Percentiles rank a stretch among this genome's conserved stretches.
phyloP scores from a whole-genome alignment of 2,888 invertebrate genomes.

The Isotomurus palustris region DNA sequence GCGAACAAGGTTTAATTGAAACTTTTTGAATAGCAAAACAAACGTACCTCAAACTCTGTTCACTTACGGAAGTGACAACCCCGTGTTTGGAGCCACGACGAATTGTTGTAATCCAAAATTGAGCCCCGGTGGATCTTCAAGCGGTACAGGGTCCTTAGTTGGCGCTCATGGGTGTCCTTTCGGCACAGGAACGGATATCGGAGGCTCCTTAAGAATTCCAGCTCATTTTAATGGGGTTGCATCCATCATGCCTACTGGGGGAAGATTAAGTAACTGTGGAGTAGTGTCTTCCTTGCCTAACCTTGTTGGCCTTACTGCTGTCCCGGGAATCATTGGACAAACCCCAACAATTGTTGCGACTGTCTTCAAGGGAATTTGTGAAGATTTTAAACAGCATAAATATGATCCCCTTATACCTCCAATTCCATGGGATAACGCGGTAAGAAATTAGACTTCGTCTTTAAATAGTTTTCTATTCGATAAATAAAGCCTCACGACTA shows the following conservation, averaged over 20 bases:
- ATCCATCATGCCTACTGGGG: constrained; percentile 39
- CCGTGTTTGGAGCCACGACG: constrained; percentile 41
- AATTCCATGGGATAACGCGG: constrained; percentile 39
- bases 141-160: constrained; percentile 33
- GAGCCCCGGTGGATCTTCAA: constrained; percentile 35
- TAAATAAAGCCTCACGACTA: background rate
- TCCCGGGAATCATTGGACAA: constrained; percentile 35
- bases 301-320: constrained; percentile 37
- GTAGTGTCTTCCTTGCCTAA: constrained; percentile 38
- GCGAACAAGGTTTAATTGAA: background rate
- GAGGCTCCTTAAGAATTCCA: constrained; percentile 36
- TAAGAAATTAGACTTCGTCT: constrained; percentile 4
- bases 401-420: constrained; percentile 34
- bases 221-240: constrained; percentile 42
- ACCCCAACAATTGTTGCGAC: constrained; percentile 31
- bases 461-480: background rate
- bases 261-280: constrained; percentile 32
- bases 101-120: constrained; percentile 37
- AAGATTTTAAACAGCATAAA: constrained; percentile 25
- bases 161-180: constrained; percentile 30
- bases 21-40: too few species aligned
- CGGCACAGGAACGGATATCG: constrained; percentile 37
- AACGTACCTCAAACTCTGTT: constrained; percentile 51
- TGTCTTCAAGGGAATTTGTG: constrained; percentile 31
- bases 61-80: constrained; percentile 43